Evolutionary conservation across 2,797 vertebrate genomes (phyloP).

Genomic region (Threskiornis aethiopicus): DNA sequence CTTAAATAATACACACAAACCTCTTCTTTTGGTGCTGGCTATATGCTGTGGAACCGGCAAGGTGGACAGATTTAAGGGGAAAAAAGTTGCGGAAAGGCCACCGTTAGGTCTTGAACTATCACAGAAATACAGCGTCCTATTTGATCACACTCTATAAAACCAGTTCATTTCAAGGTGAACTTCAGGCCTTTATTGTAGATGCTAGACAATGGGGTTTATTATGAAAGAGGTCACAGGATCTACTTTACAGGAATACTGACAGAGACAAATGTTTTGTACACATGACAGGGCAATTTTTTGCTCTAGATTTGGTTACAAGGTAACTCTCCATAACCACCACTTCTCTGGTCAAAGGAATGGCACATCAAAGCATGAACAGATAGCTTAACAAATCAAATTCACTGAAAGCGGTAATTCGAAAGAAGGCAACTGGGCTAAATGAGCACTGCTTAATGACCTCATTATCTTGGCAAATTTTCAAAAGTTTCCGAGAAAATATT

Average conservation of each 20-base stretch:
- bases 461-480: background rate
- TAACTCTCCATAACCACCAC: slow-evolving; percentile 35
- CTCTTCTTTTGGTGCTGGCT: background rate
- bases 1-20: background rate
- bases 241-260: slow-evolving; percentile 63
- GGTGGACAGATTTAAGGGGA: background rate
- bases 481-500: background rate
- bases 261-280: slow-evolving; percentile 63
- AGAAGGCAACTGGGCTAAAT: background rate
- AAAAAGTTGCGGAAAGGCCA: background rate
- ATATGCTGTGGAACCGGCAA: background rate
- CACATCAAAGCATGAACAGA: slow-evolving; percentile 53
- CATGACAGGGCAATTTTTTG: slow-evolving; percentile 69
- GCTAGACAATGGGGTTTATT: slow-evolving; percentile 54
- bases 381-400: slow-evolving; percentile 34
- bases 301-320: slow-evolving; percentile 65
- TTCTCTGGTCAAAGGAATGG: slow-evolving; percentile 42
- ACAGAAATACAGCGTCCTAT: slow-evolving; percentile 33
- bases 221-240: slow-evolving; percentile 63
- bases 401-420: slow-evolving; percentile 3
- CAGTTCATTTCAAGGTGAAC: slow-evolving; percentile 63
- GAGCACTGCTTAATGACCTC: slow-evolving; percentile 3
- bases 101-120: background rate
- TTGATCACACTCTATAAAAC: slow-evolving; percentile 40
- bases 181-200: slow-evolving; percentile 57